Evolutionary conservation across 2,888 invertebrate genomes (phyloP), one percentile per base, ranked within the genome.

Genomic region (Acleris laterana): DNA sequence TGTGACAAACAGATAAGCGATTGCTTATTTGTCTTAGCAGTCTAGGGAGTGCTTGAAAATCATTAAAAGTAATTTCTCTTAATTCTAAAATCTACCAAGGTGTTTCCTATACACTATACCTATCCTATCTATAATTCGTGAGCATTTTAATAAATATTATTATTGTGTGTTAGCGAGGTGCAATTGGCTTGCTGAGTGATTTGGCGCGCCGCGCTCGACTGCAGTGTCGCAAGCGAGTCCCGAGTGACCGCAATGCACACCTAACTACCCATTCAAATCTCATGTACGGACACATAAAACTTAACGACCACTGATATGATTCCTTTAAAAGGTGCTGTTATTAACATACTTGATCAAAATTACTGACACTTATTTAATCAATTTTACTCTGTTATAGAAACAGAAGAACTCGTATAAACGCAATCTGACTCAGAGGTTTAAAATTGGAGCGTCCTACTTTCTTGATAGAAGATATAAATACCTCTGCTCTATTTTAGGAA

Each of bases 131-230:
- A 61, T 52, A 57, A 57, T 62, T 61, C 56, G 62, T 57, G 38
- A 55, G 38, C 11, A 60, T 19, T 68, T 67, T 58, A 53, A 59
- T 63, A 63, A 63, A 59, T 63, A 78, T 71, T 71, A 80, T 75
- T 78, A 82, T 77, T 79, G 78, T 71, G 75, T 77, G 70, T 73
- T 75, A 72, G 75, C 74, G 81, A 82, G 82, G 82, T 83, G 78
- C 79, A 80, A 86, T 87, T 85, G 87, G 80, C 71, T 77, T 70
- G 74, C 74, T 72, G 88, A 87, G 88, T 87, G 89, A 89, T 89
- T 88, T 85, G 84, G 81, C 84, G 85, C 85, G 87, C 86, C 84
- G 75, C 79, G 79, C 79, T 80, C 77, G 79, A 79, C 80, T 75
- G 80, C 71, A 69, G 75, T 84, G 81, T 81, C 80, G 84, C 80